A percentile compares a stretch with the other conserved stretches of the same genome.
These are phyloP conservation scores for Maconellicoccus hirsutus DNA, from an alignment of 1,140 invertebrate species.

Conservation along the genomic window DNA sequence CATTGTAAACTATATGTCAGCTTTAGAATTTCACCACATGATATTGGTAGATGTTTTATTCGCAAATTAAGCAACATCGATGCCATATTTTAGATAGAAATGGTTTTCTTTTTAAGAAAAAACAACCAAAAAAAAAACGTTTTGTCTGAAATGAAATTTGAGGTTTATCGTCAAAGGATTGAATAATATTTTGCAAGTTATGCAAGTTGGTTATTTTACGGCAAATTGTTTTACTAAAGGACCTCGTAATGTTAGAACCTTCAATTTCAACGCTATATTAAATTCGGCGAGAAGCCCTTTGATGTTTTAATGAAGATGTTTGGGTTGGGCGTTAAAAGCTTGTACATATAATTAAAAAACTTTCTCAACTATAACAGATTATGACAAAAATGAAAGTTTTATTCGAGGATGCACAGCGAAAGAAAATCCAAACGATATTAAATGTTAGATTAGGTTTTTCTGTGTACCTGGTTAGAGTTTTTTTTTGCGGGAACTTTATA, in stretches of 20 bases:
- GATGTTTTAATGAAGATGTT: constrained; percentile 9
- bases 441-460: background rate
- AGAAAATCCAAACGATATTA: background rate
- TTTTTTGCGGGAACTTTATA: no score
- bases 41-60: background rate
- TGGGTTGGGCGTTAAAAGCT: constrained; percentile 7
- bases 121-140: no score
- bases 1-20: no score
- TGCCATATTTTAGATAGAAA: background rate
- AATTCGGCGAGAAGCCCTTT: background rate
- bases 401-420: background rate
- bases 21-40: no score
- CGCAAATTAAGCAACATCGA: background rate
- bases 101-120: background rate
- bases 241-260: constrained; percentile 4
- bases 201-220: constrained; percentile 4
- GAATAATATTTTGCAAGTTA: background rate
- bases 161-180: background rate
- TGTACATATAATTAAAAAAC: constrained; percentile 5
- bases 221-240: background rate
- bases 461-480: background rate
- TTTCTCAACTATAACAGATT: background rate
- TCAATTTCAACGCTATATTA: constrained; percentile 9
- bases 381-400: constrained; percentile 6
- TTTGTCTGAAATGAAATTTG: background rate